phyloP scores from a whole-genome alignment of 2,797 vertebrate species.

The Bradypus variegatus region DNA sequence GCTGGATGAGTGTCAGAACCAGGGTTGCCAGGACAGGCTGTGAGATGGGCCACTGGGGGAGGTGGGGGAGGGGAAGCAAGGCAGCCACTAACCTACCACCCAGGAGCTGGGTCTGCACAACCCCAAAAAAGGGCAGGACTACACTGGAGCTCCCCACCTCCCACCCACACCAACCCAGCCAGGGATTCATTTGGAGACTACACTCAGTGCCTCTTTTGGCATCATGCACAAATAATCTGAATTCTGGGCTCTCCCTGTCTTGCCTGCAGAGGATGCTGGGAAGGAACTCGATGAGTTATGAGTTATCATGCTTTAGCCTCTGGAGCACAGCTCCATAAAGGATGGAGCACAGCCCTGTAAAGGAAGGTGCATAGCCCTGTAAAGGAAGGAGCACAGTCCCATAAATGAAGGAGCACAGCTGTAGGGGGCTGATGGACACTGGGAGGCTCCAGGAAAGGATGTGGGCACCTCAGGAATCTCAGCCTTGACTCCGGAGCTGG shows the following conservation, averaged over 20 bases:
- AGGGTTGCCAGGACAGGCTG: background rate
- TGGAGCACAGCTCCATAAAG: background rate
- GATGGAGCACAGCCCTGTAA: background rate
- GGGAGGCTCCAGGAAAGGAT: background rate
- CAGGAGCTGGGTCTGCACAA: background rate
- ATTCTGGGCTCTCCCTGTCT: background rate
- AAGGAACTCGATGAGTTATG: background rate
- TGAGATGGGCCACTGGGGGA: background rate
- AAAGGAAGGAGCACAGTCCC: too few species aligned
- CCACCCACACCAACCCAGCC: background rate
- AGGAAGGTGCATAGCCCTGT: too few species aligned
- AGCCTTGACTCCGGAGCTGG: background rate
- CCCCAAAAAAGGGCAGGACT: background rate
- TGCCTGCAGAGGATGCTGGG: background rate
- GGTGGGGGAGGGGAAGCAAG: background rate
- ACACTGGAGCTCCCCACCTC: background rate
- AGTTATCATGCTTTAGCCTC: background rate
- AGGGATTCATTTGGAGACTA: background rate
- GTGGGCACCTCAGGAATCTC: background rate
- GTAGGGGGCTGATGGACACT: background rate
- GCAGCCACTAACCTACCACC: background rate
- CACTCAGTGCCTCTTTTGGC: background rate
- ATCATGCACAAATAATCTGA: background rate
- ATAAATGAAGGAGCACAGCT: background rate
- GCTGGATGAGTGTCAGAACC: background rate